Evolutionary conservation across 2,888 invertebrate genomes (phyloP), one percentile per base, ranked within the genome.

Genomic region (Drosophila bunnanda): DNA sequence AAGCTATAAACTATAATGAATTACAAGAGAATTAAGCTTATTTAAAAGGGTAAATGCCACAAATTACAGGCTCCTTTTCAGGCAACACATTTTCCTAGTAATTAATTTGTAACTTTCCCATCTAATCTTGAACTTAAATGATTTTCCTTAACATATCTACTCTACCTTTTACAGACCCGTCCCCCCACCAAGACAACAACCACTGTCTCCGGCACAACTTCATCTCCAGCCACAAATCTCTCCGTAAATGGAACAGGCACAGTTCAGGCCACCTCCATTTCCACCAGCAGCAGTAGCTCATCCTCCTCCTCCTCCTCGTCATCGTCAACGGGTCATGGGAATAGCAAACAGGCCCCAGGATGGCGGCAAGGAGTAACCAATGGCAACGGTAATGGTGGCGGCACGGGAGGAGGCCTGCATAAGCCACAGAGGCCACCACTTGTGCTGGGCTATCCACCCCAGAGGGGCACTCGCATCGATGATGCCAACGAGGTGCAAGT

Each of bases 401-500:
- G 41, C 1, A 17, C 50, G 0, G 89, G 89, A 39, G 88, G 88
- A 12, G n/a, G n/a, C n/a, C 82, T 89, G 9, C 91, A 92, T 65
- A 92, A 92, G 72, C 93, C 91, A 70, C 95, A 95, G 83, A 93
- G 95, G 64, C 96, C 96, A 22, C 95, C 96, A 0, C 93, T 96
- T 73, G 95, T 96, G 8, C 94, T 96, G 92, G 96, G 94, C 71
- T 95, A 94, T 84, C 95, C 95, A 9, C 95, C 94, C 32, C 94
- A 95, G 76, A 94, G 95, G 88, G 94, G 93, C 75, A 93, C 94
- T 74, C 95, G 95, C 82, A 93, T 95, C 55, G 94, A 94, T 77
- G 95, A 95, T 77, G 93, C 93, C 66, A 95, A 95, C 79, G 97
- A 97, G 90, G 96, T 98, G 25, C 94, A 96, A 77, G 96, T 97